Base-by-base conservation (phyloP, 64 coral and sea anemone genomes). In the Exaiptasia diaphana region DNA sequence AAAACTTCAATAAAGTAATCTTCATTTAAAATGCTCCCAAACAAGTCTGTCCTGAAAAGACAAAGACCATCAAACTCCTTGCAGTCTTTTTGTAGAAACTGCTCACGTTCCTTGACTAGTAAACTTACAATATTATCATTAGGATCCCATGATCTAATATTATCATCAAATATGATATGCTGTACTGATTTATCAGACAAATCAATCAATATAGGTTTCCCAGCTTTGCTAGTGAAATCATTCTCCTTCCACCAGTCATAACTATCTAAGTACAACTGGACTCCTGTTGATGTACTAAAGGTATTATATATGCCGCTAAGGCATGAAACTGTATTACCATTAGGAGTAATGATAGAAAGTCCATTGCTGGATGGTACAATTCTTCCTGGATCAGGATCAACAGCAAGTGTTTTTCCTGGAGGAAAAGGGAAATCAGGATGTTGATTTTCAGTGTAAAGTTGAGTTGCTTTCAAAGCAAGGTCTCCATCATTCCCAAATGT, bases 91-190 rank as follows among this genome's bases (percentile, higher is more conserved):
- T 64, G 82, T 3, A 9, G 14, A 57, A 94, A 94, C 5, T 26
- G 8, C 2, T 45, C 73, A n/a, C 73, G 5, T 11, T 83, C 32
- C n/a, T 50, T 60, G 3, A 84, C 54, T 21, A 89, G 28, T 6
- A 89, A 2, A 56, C 89, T 82, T 28, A 94, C 73, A 58, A 94
- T 94, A 28, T 83, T 94, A 37, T 94, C 82, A 5, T 55, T 75
- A 24, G 91, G 91, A 30, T 88, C 57, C 91, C 80, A 94, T 15
- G 85, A 34, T 29, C 91, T 84, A 28, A 94, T 87, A 42, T 94
- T 94, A 40, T 94, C 91, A 45, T 94, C 91, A 84, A 94, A 94
- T 68, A 94, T 79, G 52, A 94, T 94, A 41, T 94, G 91, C 41
- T 94, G 91, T 0, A 88, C 80, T 78, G 85, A 88, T 9, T 49